Evolutionary conservation across 2,888 invertebrate genomes (phyloP).

Genomic region (Dolomedes plantarius): DNA sequence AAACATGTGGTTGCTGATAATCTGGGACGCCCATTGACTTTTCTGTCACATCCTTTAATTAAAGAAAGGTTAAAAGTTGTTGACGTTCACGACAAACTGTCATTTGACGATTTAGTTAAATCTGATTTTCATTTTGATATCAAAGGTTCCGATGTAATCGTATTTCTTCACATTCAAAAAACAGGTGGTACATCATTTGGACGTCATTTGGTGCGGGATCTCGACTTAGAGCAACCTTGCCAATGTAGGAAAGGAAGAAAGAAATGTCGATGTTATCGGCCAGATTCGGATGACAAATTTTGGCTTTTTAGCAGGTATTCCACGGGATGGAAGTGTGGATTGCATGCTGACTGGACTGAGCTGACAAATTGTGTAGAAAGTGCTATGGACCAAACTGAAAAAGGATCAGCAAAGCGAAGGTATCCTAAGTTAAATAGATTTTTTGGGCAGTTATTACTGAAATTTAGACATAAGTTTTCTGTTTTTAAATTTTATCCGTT

Average conservation of each 20-base stretch:
- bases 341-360: slow-evolving; percentile 99
- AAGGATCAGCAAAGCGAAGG: slow-evolving; percentile 84
- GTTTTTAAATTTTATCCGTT: too few relatives aligned
- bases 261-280: slow-evolving; percentile 75
- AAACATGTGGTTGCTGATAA: slow-evolving; percentile 70
- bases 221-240: slow-evolving; percentile 94
- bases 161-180: slow-evolving; percentile 98
- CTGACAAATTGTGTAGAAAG: slow-evolving; percentile 93
- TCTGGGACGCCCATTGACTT: slow-evolving; percentile 70
- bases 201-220: slow-evolving; percentile 94
- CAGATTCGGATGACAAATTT: slow-evolving; percentile 83
- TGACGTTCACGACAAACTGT: slow-evolving; percentile 54
- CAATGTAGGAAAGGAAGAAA: slow-evolving; percentile 72
- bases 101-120: slow-evolving; percentile 61
- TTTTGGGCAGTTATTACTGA: not conserved
- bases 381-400: slow-evolving; percentile 93
- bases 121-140: slow-evolving; percentile 72
- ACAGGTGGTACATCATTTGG: slow-evolving; percentile 99
- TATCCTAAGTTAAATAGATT: too few relatives aligned
- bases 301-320: slow-evolving; percentile 99
- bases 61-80: slow-evolving; percentile 36
- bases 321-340: slow-evolving; percentile 98
- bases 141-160: slow-evolving; percentile 93
- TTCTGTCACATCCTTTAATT: slow-evolving; percentile 70
- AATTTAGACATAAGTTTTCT: too few relatives aligned